These are phyloP conservation scores for Melopsittacus undulatus DNA, from an alignment of 2,797 vertebrate genomes.

Conservation along the genomic window DNA sequence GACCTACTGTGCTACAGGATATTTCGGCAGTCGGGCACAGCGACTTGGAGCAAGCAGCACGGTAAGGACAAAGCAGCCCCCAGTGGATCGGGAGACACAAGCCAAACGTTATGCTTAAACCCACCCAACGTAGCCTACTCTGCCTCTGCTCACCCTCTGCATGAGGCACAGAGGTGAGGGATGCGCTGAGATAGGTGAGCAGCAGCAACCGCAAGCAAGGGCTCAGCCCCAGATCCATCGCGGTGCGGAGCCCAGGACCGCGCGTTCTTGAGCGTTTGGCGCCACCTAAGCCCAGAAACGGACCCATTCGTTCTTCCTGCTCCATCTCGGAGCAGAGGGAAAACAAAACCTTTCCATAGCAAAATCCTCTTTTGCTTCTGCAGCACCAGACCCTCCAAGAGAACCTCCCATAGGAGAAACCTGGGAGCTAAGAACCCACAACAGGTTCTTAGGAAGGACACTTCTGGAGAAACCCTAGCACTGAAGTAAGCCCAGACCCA, in stretches of 20 bases:
- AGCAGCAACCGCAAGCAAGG: fast-evolving
- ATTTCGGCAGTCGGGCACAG: neutral
- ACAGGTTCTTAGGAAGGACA: neutral
- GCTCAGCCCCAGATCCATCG: fast-evolving
- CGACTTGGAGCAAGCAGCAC: neutral
- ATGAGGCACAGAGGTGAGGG: fast-evolving
- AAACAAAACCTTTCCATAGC: fast-evolving
- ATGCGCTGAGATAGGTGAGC: neutral
- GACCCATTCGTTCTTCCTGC: neutral
- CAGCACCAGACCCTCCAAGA: neutral
- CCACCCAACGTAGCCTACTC: neutral
- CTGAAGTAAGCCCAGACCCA: neutral
- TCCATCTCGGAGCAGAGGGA: neutral
- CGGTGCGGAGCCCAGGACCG: fast-evolving
- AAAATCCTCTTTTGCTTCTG: neutral
- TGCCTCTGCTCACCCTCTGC: neutral
- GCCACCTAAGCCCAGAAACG: neutral
- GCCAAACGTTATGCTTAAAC: fast-evolving
- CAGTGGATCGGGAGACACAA: neutral
- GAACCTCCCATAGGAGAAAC: neutral
- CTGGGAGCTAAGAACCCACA: neutral
- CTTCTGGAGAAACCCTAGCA: neutral
- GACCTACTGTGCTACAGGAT: neutral
- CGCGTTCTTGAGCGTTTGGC: neutral
- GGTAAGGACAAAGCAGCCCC: neutral